Percentiles rank a stretch among this genome's conserved stretches.
phyloP scores from a whole-genome alignment of 2,113 vertebrate genomes.

The Tragelaphus buxtoni region DNA sequence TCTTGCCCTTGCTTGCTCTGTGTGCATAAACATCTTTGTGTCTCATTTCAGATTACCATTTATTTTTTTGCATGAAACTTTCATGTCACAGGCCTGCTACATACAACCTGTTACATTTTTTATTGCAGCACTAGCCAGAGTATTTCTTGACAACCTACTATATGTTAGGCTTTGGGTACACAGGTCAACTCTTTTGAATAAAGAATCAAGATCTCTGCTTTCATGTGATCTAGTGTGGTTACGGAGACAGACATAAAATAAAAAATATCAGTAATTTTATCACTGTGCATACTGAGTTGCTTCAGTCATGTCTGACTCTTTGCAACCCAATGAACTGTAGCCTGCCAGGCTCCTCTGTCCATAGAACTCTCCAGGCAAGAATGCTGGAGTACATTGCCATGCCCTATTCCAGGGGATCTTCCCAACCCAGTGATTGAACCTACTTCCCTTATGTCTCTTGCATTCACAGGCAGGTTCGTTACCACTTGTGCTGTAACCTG shows the following conservation, averaged over 20 bases:
- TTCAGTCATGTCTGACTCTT: not conserved
- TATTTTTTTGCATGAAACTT: conserved; percentile 66
- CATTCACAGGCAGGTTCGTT: not conserved
- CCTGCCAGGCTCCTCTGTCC: not conserved
- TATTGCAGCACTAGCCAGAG: conserved; percentile 7
- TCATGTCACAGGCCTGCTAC: conserved; percentile 42
- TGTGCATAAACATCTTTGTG: conserved; percentile 56
- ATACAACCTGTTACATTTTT: conserved; percentile 50
- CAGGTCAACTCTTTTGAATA: not conserved
- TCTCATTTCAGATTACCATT: conserved; percentile 71
- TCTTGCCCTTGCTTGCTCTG: conserved; percentile 59
- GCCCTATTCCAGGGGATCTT: not conserved
- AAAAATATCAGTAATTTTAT: not conserved
- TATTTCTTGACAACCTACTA: not conserved
- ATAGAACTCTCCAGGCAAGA: not conserved
- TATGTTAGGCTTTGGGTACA: not conserved
- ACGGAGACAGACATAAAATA: not conserved
- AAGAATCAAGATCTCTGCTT: conserved; percentile 56
- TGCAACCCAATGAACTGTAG: not conserved
- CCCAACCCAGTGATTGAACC: not conserved
- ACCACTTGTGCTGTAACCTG: not conserved
- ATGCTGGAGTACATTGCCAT: not conserved
- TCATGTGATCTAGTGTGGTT: not conserved
- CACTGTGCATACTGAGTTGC: not conserved
- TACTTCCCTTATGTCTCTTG: not conserved